Evolutionary conservation across 2,888 invertebrate genomes (phyloP), one percentile per base, ranked within the genome.

Genomic region (Eumerus sabulonum): DNA sequence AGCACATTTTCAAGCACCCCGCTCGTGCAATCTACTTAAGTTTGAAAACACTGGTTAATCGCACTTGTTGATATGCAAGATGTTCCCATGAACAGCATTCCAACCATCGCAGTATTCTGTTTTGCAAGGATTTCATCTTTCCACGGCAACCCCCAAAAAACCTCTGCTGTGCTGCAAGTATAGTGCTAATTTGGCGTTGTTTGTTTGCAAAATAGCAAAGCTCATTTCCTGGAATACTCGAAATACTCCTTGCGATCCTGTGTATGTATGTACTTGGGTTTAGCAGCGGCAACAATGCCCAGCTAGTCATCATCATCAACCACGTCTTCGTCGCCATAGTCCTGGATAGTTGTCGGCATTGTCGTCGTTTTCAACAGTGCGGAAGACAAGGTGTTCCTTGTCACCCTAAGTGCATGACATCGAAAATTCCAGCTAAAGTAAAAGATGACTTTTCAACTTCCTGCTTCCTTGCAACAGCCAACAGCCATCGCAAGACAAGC

Each of bases 401-500:
- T 77, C 77, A 63, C 63, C 79, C 79, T 51, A 70, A 68, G 79
- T 74, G 73, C 79, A 64, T 57, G 74, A 79, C 73, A 73, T 74
- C 79, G 63, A 60, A 79, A 70, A n/a, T 68, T 56, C 68, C 68
- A 59, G 60, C 27, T 9, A 74, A n/a, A n/a, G 74, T 79, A 70
- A 64, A 59, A 56, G 60, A 79, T 74, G 79, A 74, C 79, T 79
- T 79, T 70, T 79, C 36, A 60, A 59, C 79, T 74, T 64, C 42
- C 40, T 62, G 60, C 38, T 50, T 38, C 38, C 42, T 51, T 27
- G 27, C 27, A 27, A 2, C 27, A 27, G 27, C 7, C 27, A n/a
- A n/a, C n/a, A n/a, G 27, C 27, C 27, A 36, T 35, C n/a, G 11
- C 9, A n/a, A n/a, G n/a, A n/a, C n/a, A n/a, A n/a, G n/a, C n/a